These are phyloP conservation scores for Bombylius major DNA, from an alignment of 2,888 invertebrate genomes.

Conservation along the genomic window DNA sequence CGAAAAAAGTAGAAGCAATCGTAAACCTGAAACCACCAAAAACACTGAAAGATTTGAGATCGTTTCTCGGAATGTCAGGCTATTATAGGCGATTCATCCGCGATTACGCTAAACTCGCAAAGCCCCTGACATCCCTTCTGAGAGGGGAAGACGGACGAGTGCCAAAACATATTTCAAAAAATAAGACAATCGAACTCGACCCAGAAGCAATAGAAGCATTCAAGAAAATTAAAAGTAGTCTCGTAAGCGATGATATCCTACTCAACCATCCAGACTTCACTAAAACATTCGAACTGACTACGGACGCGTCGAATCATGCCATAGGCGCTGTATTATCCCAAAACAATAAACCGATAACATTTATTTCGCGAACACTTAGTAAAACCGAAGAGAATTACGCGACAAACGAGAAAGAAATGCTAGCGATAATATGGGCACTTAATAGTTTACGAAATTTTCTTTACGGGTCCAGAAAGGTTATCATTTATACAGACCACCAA, in stretches of 20 bases:
- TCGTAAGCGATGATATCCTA: background rate
- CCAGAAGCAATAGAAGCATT: background rate
- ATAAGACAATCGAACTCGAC: background rate
- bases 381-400: slow-evolving; percentile 12
- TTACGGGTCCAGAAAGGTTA: slow-evolving; percentile 9
- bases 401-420: slow-evolving; percentile 11
- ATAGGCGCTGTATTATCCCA: slow-evolving; percentile 6
- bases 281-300: slow-evolving; percentile 1
- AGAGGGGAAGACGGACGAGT: background rate
- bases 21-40: too few species aligned
- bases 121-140: slow-evolving; percentile 15
- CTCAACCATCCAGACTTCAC: background rate
- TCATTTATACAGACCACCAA: slow-evolving; percentile 13
- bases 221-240: background rate
- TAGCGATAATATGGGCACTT: slow-evolving; percentile 10
- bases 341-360: slow-evolving; percentile 4
- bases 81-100: too few species aligned
- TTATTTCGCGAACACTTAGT: slow-evolving; percentile 9
- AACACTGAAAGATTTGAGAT: too few species aligned
- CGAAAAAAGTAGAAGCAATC: too few species aligned
- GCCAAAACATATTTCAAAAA: slow-evolving; percentile 9
- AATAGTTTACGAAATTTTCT: slow-evolving; percentile 7
- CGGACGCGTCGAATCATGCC: slow-evolving; percentile 7
- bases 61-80: too few species aligned
- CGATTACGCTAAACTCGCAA: slow-evolving; percentile 14